phyloP scores from a whole-genome alignment of 1,140 invertebrate species.

The Phthorimaea operculella region DNA sequence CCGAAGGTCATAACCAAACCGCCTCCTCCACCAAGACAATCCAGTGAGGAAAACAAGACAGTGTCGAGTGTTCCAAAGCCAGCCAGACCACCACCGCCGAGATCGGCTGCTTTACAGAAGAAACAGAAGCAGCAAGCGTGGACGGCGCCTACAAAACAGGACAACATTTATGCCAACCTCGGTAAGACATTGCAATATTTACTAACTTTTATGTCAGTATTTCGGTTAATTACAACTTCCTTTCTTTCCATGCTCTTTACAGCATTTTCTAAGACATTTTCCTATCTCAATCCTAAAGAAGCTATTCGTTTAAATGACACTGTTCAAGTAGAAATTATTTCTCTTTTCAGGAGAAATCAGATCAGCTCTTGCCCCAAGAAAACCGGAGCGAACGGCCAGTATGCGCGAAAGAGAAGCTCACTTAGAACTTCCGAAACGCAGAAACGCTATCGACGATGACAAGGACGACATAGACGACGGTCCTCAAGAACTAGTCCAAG shows the following conservation, averaged over 20 bases:
- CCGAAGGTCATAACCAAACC: conserved; percentile 57
- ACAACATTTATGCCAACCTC: conserved; percentile 82
- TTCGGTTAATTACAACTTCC: conserved; percentile 20
- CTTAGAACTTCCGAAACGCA: conserved; percentile 69
- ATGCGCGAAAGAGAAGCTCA: conserved; percentile 79
- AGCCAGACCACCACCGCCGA: conserved; percentile 76
- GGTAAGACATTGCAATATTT: conserved; percentile 57
- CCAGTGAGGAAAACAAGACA: conserved; percentile 68
- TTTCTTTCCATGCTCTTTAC: too few relatives aligned
- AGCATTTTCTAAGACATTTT: too few relatives aligned
- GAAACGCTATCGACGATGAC: conserved; percentile 60
- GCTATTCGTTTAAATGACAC: too few relatives aligned
- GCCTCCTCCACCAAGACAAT: conserved; percentile 64
- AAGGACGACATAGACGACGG: conserved; percentile 56
- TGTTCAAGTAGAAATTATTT: not conserved
- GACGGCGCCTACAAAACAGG: conserved; percentile 61
- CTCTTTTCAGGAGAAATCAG: conserved; percentile 76
- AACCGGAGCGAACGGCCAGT: conserved; percentile 84
- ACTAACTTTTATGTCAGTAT: conserved; percentile 25
- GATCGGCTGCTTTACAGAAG: conserved; percentile 71
- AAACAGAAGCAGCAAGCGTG: conserved; percentile 71
- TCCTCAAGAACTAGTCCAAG: conserved; percentile 50
- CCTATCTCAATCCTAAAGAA: too few relatives aligned
- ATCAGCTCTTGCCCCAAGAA: conserved; percentile 78
- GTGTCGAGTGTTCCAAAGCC: conserved; percentile 69